Evolutionary conservation across 2,888 invertebrate species (phyloP).

Genomic region (Metopia argyrocephala): DNA sequence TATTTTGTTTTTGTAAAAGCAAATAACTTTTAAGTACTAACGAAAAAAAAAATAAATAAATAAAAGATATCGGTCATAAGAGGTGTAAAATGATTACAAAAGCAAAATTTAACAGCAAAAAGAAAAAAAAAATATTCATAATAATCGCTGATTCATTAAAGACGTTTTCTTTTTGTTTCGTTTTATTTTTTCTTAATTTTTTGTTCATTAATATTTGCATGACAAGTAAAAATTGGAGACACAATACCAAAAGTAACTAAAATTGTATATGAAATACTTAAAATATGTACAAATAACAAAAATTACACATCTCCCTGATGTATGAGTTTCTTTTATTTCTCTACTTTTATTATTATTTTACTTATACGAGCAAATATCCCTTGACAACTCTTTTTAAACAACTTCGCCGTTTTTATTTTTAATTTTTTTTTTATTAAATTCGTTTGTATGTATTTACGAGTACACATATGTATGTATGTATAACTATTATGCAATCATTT

Average conservation of each 20-base stretch:
- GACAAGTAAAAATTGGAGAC: slow-evolving; percentile 22
- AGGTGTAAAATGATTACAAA: slow-evolving; percentile 55
- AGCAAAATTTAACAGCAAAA: slow-evolving; percentile 7
- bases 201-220: slow-evolving; percentile 49
- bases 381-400: not conserved
- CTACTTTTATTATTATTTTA: not conserved
- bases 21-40: not conserved
- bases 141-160: slow-evolving; percentile 22
- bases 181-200: slow-evolving; percentile 9
- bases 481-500: slow-evolving; percentile 45
- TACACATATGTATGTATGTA: not conserved
- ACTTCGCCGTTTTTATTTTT: not conserved
- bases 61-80: slow-evolving; percentile 24
- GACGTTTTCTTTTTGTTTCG: not conserved
- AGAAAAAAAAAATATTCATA: not conserved
- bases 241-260: not conserved
- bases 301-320: not conserved
- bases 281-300: not conserved
- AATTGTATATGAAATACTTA: not conserved
- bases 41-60: not conserved
- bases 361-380: no score
- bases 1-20: no score
- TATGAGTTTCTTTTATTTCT: slow-evolving; percentile 14
- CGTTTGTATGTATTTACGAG: slow-evolving; percentile 5
- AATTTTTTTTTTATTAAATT: not conserved